Base-by-base conservation (phyloP, 2,113 vertebrate genomes). In the Lipotes vexillifer region DNA sequence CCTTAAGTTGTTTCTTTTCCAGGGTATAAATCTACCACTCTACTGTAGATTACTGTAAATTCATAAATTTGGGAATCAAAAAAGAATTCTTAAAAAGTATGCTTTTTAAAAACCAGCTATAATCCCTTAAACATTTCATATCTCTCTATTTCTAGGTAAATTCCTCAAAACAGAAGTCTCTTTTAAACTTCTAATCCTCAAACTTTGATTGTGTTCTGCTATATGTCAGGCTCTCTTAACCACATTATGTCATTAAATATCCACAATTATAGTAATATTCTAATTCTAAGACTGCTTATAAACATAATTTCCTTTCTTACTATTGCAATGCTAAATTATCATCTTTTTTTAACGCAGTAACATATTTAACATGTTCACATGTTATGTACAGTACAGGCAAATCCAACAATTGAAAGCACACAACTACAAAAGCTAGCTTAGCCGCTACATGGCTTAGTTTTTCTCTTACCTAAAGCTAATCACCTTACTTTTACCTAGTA, bases 171-270 rank as follows among this genome's bases (percentile, higher is more conserved):
- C 5, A 90, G 20, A 78, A 85, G 18, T 57, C 29, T 7, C 14
- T 63, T 72, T 85, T 84, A n/a, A 96, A 80, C 31, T 80, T 92
- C 20, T 89, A 84, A 84, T 65, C 84, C 93, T 88, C 85, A 94
- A 74, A 82, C 69, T 75, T 49, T 69, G 65, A 82, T 36, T 49
- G 13, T 63, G 8, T 38, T 36, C 68, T 41, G 15, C 59, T 66
- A 66, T 10, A 38, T 17, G 18, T 41, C 31, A 88, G 71, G 61
- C 25, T 96, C n/a, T 61, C 55, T 89, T 83, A 94, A 15, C 27
- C 38, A 86, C 5, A 65, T 27, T 81, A 31, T 25, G 25, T 85
- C 61, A 84, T 78, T 65, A 94, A 90, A 55, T 69, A 14, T 71
- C 18, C 44, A 93, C 25, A 71, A 80, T 74, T 55, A 38, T 41